phyloP scores from a whole-genome alignment of 2,888 invertebrate species.

The Melanchra persicariae region DNA sequence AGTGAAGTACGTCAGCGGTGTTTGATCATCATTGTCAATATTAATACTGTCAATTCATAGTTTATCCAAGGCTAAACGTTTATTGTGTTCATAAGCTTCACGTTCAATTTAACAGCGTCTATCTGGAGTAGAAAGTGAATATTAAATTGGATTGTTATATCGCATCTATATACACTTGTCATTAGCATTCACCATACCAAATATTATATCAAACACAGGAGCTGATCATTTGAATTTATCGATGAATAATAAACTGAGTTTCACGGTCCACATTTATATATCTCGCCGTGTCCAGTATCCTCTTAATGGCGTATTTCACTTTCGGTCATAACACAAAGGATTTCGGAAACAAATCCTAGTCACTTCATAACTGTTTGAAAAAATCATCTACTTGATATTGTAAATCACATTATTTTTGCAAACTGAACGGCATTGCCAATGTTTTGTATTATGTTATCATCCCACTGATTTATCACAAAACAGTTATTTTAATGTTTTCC shows the following conservation, averaged over 20 bases:
- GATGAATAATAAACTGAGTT: not conserved
- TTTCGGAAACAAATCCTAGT: not conserved
- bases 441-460: not conserved
- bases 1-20: not conserved
- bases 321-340: not conserved
- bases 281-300: not conserved
- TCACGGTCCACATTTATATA: not conserved
- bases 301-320: not conserved
- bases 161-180: not conserved
- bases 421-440: not conserved
- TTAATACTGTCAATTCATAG: slow-evolving; percentile 56
- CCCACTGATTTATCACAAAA: not conserved
- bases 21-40: slow-evolving; percentile 42
- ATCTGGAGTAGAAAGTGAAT: slow-evolving; percentile 15
- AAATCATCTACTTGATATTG: not conserved
- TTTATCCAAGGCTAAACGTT: slow-evolving; percentile 29
- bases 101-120: slow-evolving; percentile 13
- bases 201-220: not conserved
- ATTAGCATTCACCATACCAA: not conserved
- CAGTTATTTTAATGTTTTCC: not conserved
- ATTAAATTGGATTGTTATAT: slow-evolving; percentile 2
- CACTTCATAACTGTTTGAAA: not conserved
- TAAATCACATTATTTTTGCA: not conserved
- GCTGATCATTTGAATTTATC: not conserved
- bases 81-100: slow-evolving; percentile 10